A percentile compares a stretch with the other conserved stretches of the same genome.
phyloP scores from a whole-genome alignment of 2,888 invertebrate species.

The Clivina fossor region DNA sequence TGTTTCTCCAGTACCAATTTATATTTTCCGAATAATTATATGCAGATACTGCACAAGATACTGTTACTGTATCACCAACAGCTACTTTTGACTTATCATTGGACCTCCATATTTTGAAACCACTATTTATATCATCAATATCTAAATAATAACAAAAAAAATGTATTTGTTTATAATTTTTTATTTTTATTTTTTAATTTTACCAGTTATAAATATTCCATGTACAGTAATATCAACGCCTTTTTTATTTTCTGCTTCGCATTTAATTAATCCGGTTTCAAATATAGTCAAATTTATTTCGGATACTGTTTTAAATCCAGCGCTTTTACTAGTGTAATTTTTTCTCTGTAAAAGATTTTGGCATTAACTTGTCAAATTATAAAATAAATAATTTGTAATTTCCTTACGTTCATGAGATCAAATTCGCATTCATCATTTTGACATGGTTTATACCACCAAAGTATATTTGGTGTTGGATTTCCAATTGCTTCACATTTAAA shows the following conservation, averaged over 20 bases:
- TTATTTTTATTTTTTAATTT: background rate
- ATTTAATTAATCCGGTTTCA: slow-evolving; percentile 53
- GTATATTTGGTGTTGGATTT: slow-evolving; percentile 60
- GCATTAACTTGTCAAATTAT: no score
- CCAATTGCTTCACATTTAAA: slow-evolving; percentile 59
- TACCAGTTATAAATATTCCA: slow-evolving; percentile 43
- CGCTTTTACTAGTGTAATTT: slow-evolving; percentile 27
- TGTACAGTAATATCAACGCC: slow-evolving; percentile 44
- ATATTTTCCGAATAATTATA: slow-evolving; percentile 57
- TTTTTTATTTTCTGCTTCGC: slow-evolving; percentile 53
- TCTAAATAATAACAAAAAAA: slow-evolving; percentile 24
- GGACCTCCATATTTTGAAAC: slow-evolving; percentile 53
- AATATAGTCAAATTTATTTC: slow-evolving; percentile 50
- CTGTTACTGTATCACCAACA: slow-evolving; percentile 57
- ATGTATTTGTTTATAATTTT: background rate
- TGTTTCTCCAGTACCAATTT: slow-evolving; percentile 53
- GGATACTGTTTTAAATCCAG: slow-evolving; percentile 44
- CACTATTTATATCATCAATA: slow-evolving; percentile 53
- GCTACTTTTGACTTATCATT: slow-evolving; percentile 52
- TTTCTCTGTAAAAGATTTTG: slow-evolving; percentile 2
- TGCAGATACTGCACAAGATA: slow-evolving; percentile 62
- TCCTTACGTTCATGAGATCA: slow-evolving; percentile 35
- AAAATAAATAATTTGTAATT: no score
- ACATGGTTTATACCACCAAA: slow-evolving; percentile 59
- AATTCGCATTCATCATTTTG: slow-evolving; percentile 47